These are phyloP conservation scores for Tamandua tetradactyla DNA, from an alignment of 2,797 vertebrate genomes.

Conservation along the genomic window DNA sequence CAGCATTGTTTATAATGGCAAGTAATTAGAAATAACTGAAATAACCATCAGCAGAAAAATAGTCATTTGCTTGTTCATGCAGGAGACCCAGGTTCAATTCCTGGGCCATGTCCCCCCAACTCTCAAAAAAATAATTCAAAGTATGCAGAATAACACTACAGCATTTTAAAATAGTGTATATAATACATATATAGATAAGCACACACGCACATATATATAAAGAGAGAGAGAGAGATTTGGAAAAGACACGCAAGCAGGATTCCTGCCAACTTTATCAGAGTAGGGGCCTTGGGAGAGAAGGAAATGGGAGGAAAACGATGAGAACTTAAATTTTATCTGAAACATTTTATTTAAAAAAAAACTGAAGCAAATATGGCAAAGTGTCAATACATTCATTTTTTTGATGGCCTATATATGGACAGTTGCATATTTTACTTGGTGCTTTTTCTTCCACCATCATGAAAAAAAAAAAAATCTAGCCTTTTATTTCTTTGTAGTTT, in stretches of 20 bases:
- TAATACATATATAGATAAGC: no score
- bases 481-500: neutral
- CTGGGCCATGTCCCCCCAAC: no score
- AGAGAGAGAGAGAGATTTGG: neutral
- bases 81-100: no score
- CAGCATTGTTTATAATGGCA: neutral
- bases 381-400: neutral
- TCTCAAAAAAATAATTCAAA: no score
- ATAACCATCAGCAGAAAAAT: neutral
- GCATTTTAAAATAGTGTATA: neutral
- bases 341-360: slow-evolving; percentile 36
- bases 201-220: neutral
- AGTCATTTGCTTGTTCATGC: neutral
- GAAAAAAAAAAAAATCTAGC: neutral
- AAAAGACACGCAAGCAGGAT: neutral
- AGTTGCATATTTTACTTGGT: neutral
- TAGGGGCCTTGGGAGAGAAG: neutral
- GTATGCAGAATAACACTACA: neutral
- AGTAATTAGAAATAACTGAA: neutral
- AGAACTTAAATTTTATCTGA: neutral
- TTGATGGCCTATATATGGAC: no score
- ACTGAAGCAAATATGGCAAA: neutral
- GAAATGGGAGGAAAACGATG: neutral
- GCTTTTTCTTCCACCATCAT: slow-evolving; percentile 41
- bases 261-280: neutral